Evolutionary conservation across 2,888 invertebrate genomes (phyloP), one percentile per base, ranked within the genome.

Genomic region (Stenichneumon culpator): DNA sequence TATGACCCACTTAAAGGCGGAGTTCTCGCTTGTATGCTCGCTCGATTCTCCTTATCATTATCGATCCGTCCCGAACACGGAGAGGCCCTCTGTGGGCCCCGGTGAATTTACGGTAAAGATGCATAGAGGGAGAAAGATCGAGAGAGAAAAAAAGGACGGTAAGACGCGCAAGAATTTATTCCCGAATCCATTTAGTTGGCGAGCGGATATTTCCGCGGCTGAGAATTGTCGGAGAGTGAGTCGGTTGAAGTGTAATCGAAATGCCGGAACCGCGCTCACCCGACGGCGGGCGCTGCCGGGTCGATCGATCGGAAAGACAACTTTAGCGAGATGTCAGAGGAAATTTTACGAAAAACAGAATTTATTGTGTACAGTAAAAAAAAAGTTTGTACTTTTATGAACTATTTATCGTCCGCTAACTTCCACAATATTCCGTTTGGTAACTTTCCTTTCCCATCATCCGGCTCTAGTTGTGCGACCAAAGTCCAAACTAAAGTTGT

Each of bases 1-100:
- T 91, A 90, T 91, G 92, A 92, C 92, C 92, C 88, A 91, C 90
- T 92, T 92, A 89, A 91, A 91, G 88, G 89, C 87, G 86, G 86
- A 91, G 44, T 87, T 89, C 54, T 60, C 32, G 44, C 68, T 78
- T 77, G 25, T 74, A 90, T 90, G 84, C 86, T 77, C 83, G 79
- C 89, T 90, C 90, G 90, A 91, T 89, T 89, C 86, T 87, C 77
- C 84, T 79, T 72, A 44, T 75, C 84, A 83, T 79, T 36, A 84
- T 78, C 69, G 86, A 89, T 79, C 57, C 36, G 44, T 4, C 11
- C 25, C 54, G 44, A 82, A 67, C 32, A 36, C 36, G 28, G 14
- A 36, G 7, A 32, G 19, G 32, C 39, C 57, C 25, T 25, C 57
- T 57, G 14, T 2, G 32, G 14, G 2, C 32, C 16, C 28, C 63